Conservation (phyloP, 2,113 vertebrate species). For the Beaufortia kweichowensis region DNA sequence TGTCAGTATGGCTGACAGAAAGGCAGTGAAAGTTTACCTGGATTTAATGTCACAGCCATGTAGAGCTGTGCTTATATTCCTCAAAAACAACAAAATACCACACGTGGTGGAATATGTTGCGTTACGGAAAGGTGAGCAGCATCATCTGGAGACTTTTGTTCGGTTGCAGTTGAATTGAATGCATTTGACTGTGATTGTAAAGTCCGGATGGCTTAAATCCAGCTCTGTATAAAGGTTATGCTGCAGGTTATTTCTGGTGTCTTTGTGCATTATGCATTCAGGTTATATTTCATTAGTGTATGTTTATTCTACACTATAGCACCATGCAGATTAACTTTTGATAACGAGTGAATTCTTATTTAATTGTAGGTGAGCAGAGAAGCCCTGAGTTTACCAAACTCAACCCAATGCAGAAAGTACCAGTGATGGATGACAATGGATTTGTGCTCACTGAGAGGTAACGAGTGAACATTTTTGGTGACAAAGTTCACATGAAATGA, state of each 20-base stretch:
- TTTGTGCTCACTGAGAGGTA: slow-evolving; percentile 77
- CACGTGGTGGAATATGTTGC: slow-evolving; percentile 66
- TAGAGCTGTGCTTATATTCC: slow-evolving; percentile 69
- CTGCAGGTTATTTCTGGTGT: background rate
- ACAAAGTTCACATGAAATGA: background rate
- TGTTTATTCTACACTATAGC: background rate
- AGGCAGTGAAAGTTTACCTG: slow-evolving; percentile 62
- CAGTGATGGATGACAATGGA: slow-evolving; percentile 68
- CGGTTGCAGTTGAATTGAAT: background rate
- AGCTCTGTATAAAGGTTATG: slow-evolving; percentile 14
- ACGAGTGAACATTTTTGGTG: background rate
- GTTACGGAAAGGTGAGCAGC: slow-evolving; percentile 67
- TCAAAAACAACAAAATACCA: slow-evolving; percentile 63
- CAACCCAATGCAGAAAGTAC: slow-evolving; percentile 76
- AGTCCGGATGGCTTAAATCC: background rate
- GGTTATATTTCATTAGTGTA: background rate
- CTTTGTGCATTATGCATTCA: background rate
- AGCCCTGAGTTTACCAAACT: slow-evolving; percentile 67
- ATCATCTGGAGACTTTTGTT: background rate
- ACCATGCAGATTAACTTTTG: background rate
- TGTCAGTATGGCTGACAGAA: slow-evolving; percentile 45
- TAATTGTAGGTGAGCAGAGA: slow-evolving; percentile 64
- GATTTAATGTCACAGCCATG: slow-evolving; percentile 77
- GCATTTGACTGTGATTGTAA: background rate
- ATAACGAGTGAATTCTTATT: background rate